phyloP scores from a whole-genome alignment of 2,888 invertebrate species.

The Drosophila cracens region DNA sequence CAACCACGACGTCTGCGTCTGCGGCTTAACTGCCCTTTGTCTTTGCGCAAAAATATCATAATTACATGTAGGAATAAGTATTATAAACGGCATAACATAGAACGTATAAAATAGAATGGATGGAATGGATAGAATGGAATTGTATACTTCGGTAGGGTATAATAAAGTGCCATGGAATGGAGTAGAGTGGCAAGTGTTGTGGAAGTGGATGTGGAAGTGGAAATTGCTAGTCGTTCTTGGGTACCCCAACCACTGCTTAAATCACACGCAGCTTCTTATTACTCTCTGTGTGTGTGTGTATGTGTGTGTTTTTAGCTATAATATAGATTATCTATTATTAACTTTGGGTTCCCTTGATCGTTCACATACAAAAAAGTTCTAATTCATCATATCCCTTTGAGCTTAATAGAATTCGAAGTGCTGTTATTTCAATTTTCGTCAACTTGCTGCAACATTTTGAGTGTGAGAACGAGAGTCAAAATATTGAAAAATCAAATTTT shows the following conservation, averaged over 20 bases:
- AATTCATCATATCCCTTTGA: not conserved
- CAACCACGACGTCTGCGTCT: conserved; percentile 2
- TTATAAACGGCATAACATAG: conserved; percentile 47
- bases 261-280: conserved; percentile 46
- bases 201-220: conserved; percentile 62
- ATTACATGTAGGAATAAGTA: conserved; percentile 60
- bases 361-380: conserved; percentile 18
- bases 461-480: not conserved
- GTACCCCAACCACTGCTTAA: conserved; percentile 37
- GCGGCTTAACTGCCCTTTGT: conserved; percentile 71
- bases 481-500: not conserved
- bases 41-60: conserved; percentile 64
- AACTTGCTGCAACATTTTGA: not conserved
- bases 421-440: not conserved
- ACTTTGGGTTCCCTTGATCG: conserved; percentile 22
- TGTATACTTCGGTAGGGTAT: conserved; percentile 4
- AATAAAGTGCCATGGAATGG: conserved; percentile 5
- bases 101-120: conserved; percentile 33
- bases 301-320: conserved; percentile 7
- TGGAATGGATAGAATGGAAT: conserved; percentile 31
- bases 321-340: conserved; percentile 6
- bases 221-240: conserved; percentile 49
- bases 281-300: not conserved
- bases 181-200: conserved; percentile 35
- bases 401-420: not conserved